phyloP scores from a whole-genome alignment of 1,140 invertebrate genomes.

The Callitettix versicolor region DNA sequence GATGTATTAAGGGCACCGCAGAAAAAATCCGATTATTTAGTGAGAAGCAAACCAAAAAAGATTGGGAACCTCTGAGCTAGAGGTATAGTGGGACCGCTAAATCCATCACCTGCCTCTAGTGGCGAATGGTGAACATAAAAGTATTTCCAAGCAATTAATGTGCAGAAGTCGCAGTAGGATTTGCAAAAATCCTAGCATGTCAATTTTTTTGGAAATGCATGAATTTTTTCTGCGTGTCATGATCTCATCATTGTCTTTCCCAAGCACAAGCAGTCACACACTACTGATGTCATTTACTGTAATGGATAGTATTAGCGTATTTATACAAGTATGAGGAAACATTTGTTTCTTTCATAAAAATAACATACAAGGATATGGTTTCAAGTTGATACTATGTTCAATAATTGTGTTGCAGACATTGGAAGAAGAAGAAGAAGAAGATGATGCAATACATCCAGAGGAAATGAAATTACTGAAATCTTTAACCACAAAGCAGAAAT shows the following conservation, averaged over 20 bases:
- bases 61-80: no score
- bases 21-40: no score
- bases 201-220: neutral
- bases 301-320: neutral
- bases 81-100: no score
- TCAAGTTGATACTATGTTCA: no score
- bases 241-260: no score
- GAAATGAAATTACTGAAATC: conserved; percentile 73
- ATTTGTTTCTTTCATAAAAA: conserved; percentile 14
- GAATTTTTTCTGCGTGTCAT: no score
- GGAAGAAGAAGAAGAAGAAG: conserved; percentile 44
- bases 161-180: neutral
- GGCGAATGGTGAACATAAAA: no score
- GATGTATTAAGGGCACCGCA: no score
- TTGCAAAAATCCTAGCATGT: neutral
- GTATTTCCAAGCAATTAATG: no score
- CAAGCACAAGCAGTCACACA: neutral
- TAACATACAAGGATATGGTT: conserved; percentile 31
- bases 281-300: neutral
- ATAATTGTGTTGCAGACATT: no score
- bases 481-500: conserved; percentile 77
- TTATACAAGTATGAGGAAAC: conserved; percentile 1
- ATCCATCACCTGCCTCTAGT: no score
- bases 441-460: conserved; percentile 42
- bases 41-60: no score